Evolutionary conservation across 1,140 invertebrate species (phyloP).

Genomic region (Neotoxoptera formosana): DNA sequence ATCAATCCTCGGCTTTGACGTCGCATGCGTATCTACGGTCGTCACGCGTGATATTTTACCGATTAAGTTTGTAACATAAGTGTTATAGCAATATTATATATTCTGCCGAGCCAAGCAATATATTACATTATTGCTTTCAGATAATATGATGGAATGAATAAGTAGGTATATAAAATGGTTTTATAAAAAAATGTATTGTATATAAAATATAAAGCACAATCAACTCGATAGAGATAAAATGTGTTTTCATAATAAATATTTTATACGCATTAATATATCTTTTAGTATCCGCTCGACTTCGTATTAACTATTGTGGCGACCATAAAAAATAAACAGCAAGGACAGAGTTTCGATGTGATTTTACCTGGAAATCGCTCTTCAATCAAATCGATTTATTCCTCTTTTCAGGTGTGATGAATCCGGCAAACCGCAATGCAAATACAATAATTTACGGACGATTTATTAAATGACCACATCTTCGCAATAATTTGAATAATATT

Average conservation of each 20-base stretch:
- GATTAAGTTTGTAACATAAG: not conserved
- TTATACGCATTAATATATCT: not conserved
- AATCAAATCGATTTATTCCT: not conserved
- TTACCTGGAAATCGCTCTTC: not conserved
- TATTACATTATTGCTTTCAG: not conserved
- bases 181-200: slow-evolving; percentile 4
- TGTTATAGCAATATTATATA: not conserved
- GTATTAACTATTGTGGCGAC: not conserved
- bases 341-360: not conserved
- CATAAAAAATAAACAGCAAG: not conserved
- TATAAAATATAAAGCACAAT: not conserved
- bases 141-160: not conserved
- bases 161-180: not conserved
- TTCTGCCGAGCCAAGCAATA: not conserved
- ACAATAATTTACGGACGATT: not conserved
- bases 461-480: not conserved
- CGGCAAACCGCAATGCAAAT: not conserved
- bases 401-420: not conserved
- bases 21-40: not conserved
- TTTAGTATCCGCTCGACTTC: not conserved
- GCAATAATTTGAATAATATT: not conserved
- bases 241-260: not conserved
- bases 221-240: not conserved
- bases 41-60: not conserved
- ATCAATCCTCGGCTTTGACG: not conserved